Evolutionary conservation across 2,797 vertebrate genomes (phyloP).

Genomic region (Ctenopoma multispine): DNA sequence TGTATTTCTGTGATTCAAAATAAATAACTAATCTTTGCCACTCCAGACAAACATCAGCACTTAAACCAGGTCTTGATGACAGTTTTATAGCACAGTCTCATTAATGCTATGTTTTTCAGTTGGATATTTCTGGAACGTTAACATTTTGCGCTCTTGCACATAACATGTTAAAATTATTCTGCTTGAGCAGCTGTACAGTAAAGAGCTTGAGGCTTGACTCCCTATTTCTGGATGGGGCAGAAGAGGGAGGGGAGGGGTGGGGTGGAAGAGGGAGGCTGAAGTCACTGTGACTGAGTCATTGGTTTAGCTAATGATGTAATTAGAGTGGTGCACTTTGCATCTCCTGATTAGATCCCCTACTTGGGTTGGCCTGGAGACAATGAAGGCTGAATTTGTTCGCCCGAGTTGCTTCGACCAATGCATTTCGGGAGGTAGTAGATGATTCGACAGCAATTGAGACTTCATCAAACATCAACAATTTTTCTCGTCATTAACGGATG

Average conservation of each 20-base stretch:
- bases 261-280: constrained; percentile 65
- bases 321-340: constrained; percentile 79
- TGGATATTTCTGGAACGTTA: constrained; percentile 82
- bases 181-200: constrained; percentile 82
- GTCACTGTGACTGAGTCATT: constrained; percentile 82
- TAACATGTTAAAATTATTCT: constrained; percentile 83
- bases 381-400: constrained; percentile 42
- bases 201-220: constrained; percentile 78
- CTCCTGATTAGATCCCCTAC: constrained; percentile 76
- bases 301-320: constrained; percentile 85
- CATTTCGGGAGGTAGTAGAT: constrained; percentile 37
- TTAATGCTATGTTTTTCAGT: constrained; percentile 65
- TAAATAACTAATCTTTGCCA: constrained; percentile 6
- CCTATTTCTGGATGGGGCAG: constrained; percentile 82
- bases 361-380: constrained; percentile 51
- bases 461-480: constrained; percentile 22
- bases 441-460: constrained; percentile 35
- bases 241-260: constrained; percentile 45
- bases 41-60: constrained; percentile 14
- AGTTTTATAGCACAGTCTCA: constrained; percentile 41
- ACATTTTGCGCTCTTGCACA: constrained; percentile 80
- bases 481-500: constrained; percentile 23
- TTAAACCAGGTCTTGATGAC: constrained; percentile 33
- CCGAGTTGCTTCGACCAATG: constrained; percentile 37
- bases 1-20: constrained; percentile 31